Percentiles rank a stretch among this genome's conserved stretches.
phyloP scores from a whole-genome alignment of 2,888 invertebrate genomes.

The Nomada goodeniana region DNA sequence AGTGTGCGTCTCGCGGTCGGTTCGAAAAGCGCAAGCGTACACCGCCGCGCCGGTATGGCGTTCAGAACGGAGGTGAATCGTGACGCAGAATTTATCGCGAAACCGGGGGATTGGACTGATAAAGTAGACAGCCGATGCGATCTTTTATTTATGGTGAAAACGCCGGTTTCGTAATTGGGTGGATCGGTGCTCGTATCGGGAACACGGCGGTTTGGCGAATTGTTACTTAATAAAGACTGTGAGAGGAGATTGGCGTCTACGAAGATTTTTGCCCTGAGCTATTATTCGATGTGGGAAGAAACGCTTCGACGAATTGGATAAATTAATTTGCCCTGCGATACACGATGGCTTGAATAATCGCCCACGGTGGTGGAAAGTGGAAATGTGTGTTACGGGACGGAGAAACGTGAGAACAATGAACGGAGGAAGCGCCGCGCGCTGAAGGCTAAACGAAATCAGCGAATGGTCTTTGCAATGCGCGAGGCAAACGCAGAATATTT shows the following conservation, averaged over 20 bases:
- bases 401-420: slow-evolving; percentile 18
- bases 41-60: slow-evolving; percentile 7
- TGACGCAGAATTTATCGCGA: slow-evolving; percentile 31
- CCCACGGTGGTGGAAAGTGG: not conserved
- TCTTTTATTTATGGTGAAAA: slow-evolving; percentile 39
- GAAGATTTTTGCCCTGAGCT: slow-evolving; percentile 26
- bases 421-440: too few relatives aligned
- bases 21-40: slow-evolving; percentile 37
- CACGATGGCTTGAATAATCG: not conserved
- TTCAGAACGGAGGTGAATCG: not conserved
- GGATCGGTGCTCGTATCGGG: slow-evolving; percentile 20
- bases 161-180: slow-evolving; percentile 41
- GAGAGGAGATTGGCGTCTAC: slow-evolving; percentile 40
- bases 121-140: slow-evolving; percentile 30
- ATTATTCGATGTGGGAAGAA: slow-evolving; percentile 35
- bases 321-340: slow-evolving; percentile 30
- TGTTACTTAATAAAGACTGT: slow-evolving; percentile 46
- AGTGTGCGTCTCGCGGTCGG: slow-evolving; percentile 2
- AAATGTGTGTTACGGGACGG: not conserved
- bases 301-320: slow-evolving; percentile 20
- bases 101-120: slow-evolving; percentile 30
- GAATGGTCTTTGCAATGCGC: too few relatives aligned
- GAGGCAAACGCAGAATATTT: too few relatives aligned
- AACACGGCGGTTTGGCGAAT: slow-evolving; percentile 23
- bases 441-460: not conserved